phyloP scores from a whole-genome alignment of 2,113 vertebrate genomes.

The Oplegnathus fasciatus region DNA sequence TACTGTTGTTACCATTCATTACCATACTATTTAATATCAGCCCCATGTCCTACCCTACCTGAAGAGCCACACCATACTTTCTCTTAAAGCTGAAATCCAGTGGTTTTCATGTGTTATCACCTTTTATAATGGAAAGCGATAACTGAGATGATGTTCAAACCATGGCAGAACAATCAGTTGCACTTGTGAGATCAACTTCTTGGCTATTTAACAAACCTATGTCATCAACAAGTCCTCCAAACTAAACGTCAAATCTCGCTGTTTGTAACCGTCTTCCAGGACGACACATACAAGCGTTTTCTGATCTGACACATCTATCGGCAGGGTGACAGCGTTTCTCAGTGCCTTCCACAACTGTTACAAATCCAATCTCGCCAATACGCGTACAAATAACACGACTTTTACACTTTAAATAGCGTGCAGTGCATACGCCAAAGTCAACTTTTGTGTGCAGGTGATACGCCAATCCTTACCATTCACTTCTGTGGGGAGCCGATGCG shows the following conservation, averaged over 20 bases:
- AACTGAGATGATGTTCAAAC: not conserved
- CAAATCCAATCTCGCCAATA: too few species aligned
- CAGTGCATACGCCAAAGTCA: too few species aligned
- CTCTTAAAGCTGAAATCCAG: not conserved
- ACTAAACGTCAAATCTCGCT: too few species aligned
- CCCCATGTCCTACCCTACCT: not conserved
- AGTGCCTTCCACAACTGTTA: too few species aligned
- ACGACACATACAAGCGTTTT: too few species aligned
- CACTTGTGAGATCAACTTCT: not conserved
- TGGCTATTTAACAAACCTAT: not conserved
- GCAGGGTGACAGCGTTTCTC: too few species aligned
- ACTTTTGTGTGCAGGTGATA: too few species aligned
- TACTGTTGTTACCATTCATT: conserved; percentile 29
- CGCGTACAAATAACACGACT: too few species aligned
- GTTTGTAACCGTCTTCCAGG: not conserved
- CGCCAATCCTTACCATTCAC: too few species aligned
- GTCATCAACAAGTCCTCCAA: not conserved
- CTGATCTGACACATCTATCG: too few species aligned
- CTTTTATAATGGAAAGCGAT: not conserved
- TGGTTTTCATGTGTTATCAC: not conserved
- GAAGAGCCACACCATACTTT: not conserved
- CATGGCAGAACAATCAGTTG: not conserved
- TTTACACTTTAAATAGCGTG: too few species aligned
- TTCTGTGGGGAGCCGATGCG: too few species aligned
- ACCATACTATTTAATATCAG: not conserved